Evolutionary conservation across 1,140 invertebrate genomes (phyloP), one percentile per base, ranked within the genome.

Genomic region (Scaptomyza hsui): DNA sequence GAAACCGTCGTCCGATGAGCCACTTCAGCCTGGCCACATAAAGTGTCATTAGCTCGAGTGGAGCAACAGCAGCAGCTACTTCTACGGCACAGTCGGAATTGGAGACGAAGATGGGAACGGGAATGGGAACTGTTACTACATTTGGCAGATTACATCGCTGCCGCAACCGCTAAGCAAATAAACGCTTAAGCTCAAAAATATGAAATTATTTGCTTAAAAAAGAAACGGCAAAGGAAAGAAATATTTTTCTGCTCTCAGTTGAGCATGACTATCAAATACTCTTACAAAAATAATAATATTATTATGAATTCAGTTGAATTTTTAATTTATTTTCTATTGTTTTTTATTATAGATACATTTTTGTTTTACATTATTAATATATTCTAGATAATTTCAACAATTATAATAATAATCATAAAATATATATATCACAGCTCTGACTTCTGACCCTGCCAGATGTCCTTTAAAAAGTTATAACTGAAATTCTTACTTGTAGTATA

Each of bases 31-130:
- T 51, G 62, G 65, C 86, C 77, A 75, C 86, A 89, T 89, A 89
- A 89, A 89, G 86, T 89, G 86, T 89, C 86, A 89, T 89, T 89
- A 89, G 75, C 68, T 82, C 67, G 71, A 89, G 86, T 89, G 81
- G 78, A 59, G 55, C 48, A 71, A 59, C 19, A 42, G 45, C 59
- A 59, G 55, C 48, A 71, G 62, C 19, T 45, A 48, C 59, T 65
- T n/a, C 41, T 45, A 12, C 68, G 24, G 12, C 24, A 16, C 41
- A 13, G 41, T 16, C 26, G 0, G 32, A 2, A n/a, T 37, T 12
- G 32, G 32, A 4, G 29, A 32, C 29, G 9, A 9, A 12, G 29
- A 32, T 32, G 29, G 29, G 10, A n/a, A 37, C n/a, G 13, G 29
- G 7, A 32, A 52, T 59, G 51, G 53, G 35, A 47, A 19, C 51